Evolutionary conservation across 2,113 vertebrate genomes (phyloP), one percentile per base, ranked within the genome.

Genomic region (Tetrao urogallus): DNA sequence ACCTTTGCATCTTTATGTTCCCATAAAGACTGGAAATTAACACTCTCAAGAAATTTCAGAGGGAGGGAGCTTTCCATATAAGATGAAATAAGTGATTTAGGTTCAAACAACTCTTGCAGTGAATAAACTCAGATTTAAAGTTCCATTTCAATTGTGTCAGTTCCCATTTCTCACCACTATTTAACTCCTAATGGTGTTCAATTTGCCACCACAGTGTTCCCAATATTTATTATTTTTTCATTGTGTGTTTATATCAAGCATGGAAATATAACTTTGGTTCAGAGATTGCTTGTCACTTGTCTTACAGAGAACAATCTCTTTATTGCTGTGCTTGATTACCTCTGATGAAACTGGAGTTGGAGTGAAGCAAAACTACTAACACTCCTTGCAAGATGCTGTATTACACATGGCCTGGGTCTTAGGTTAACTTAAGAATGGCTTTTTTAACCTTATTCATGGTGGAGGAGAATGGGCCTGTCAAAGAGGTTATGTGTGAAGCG

Each of bases 121-220:
- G 69, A 79, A 75, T 94, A 86, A 92, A 81, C 43, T 19, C 12
- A 2, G 78, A 90, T 87, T 92, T 85, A 91, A 89, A 94, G 36
- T 93, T 95, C 89, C 48, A 93, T 95, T 95, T 93, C 64, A 82
- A 67, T 79, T 50, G 47, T 85, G 93, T 89, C 94, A 88, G 86
- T 76, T 96, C 66, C n/a, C 12, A 92, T 97, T 95, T 96, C 73
- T 97, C 94, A 92, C 36, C 42, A 57, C 19, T 34, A 80, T 93
- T 93, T 93, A 92, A 95, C 86, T 93, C 34, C 34, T 88, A 93
- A 92, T 71, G 42, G 38, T 82, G 48, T 89, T 95, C 94, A 94
- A 88, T 95, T 96, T 96, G 60, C 78, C 42, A 82, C 48, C 13
- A 54, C 66, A 64, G 12, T 65, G 64, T 7, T 48, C 34, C 61